phyloP scores from a whole-genome alignment of 2,888 invertebrate genomes.

The Branchellion lobata region DNA sequence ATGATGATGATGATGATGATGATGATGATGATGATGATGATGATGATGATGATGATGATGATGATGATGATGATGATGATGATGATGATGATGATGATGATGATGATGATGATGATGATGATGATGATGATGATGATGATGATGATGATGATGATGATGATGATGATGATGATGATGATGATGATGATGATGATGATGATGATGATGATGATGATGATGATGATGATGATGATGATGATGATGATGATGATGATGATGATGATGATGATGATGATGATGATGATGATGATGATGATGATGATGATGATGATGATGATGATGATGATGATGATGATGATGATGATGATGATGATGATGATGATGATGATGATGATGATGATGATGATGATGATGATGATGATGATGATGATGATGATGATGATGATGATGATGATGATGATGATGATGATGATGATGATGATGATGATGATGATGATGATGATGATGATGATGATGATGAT shows the following conservation, averaged over 20 bases:
- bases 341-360: background rate
- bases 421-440: constrained; percentile 1
- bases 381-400: constrained; percentile 1
- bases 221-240: background rate
- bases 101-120: background rate
- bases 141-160: background rate
- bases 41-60: background rate
- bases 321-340: background rate
- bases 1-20: background rate
- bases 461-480: background rate
- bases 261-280: constrained; percentile 1
- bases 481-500: constrained; percentile 1
- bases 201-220: constrained; percentile 1
- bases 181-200: background rate
- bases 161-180: background rate
- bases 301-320: constrained; percentile 1
- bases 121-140: constrained; percentile 1
- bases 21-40: constrained; percentile 1
- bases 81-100: constrained; percentile 1
- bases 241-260: constrained; percentile 1
- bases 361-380: background rate
- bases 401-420: background rate
- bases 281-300: background rate
- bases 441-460: constrained; percentile 1
- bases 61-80: constrained; percentile 1